phyloP scores from a whole-genome alignment of 2,888 invertebrate species.

The Nephrocerus scutellatus region DNA sequence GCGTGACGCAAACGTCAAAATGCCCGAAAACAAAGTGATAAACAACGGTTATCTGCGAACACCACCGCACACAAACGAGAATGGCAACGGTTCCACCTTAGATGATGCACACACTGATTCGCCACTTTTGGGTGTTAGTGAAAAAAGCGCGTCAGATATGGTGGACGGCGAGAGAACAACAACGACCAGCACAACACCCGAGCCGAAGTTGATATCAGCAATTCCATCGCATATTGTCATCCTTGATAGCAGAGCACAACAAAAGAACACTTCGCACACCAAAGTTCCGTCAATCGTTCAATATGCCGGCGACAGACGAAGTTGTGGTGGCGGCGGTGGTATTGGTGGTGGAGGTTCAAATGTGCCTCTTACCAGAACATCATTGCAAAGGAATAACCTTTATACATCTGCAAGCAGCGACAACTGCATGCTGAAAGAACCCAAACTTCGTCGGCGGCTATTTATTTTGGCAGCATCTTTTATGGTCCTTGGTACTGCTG shows the following conservation, averaged over 20 bases:
- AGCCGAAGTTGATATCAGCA: conserved; percentile 14
- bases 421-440: conserved; percentile 59
- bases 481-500: conserved; percentile 44
- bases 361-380: conserved; percentile 13
- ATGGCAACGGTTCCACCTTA: conserved; percentile 2
- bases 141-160: too few relatives aligned
- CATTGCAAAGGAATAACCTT: conserved; percentile 29
- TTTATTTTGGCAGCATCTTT: conserved; percentile 43
- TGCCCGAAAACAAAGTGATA: conserved; percentile 33
- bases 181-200: conserved; percentile 1
- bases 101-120: conserved; percentile 11
- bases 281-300: conserved; percentile 45
- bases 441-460: conserved; percentile 57
- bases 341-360: conserved; percentile 2
- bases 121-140: conserved; percentile 21
- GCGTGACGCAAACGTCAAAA: too few relatives aligned
- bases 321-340: conserved; percentile 23
- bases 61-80: conserved; percentile 23
- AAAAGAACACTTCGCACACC: conserved; percentile 24
- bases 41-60: conserved; percentile 46
- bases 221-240: conserved; percentile 16
- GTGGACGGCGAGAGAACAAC: not conserved
- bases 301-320: conserved; percentile 31
- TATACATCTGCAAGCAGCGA: conserved; percentile 25
- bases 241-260: conserved; percentile 12